A percentile compares a stretch with the other conserved stretches of the same genome.
phyloP scores from a whole-genome alignment of 2,888 invertebrate genomes.

The Panzeria rudis region DNA sequence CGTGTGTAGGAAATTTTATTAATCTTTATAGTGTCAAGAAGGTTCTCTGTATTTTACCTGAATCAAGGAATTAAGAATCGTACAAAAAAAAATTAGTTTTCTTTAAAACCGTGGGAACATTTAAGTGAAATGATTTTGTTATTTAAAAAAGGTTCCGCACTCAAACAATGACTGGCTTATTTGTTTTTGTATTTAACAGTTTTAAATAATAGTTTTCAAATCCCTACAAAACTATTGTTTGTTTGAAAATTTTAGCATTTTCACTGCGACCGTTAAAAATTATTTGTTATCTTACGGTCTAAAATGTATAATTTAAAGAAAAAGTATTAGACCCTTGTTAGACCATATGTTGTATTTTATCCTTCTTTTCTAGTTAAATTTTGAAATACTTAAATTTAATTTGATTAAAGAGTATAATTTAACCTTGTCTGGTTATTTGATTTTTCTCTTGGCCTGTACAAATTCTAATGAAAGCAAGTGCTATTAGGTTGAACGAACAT shows the following conservation, averaged over 20 bases:
- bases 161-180: constrained; percentile 39
- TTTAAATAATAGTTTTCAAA: constrained; percentile 36
- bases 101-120: constrained; percentile 66
- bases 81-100: not conserved
- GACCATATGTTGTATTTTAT: constrained; percentile 79
- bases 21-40: not conserved
- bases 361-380: not conserved
- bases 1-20: constrained; percentile 56
- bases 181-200: not conserved
- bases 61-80: constrained; percentile 27
- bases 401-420: constrained; percentile 19
- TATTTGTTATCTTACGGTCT: not conserved
- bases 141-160: constrained; percentile 51
- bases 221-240: constrained; percentile 24
- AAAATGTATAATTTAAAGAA: constrained; percentile 51
- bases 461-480: not conserved
- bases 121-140: constrained; percentile 27
- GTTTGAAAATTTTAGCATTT: constrained; percentile 27
- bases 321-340: constrained; percentile 80
- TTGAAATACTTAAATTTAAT: not conserved
- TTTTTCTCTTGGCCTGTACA: not conserved
- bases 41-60: constrained; percentile 37
- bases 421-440: not conserved
- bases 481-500: no score
- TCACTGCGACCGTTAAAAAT: constrained; percentile 58